Evolutionary conservation across 2,113 vertebrate genomes (phyloP).

Genomic region (Strigops habroptila): DNA sequence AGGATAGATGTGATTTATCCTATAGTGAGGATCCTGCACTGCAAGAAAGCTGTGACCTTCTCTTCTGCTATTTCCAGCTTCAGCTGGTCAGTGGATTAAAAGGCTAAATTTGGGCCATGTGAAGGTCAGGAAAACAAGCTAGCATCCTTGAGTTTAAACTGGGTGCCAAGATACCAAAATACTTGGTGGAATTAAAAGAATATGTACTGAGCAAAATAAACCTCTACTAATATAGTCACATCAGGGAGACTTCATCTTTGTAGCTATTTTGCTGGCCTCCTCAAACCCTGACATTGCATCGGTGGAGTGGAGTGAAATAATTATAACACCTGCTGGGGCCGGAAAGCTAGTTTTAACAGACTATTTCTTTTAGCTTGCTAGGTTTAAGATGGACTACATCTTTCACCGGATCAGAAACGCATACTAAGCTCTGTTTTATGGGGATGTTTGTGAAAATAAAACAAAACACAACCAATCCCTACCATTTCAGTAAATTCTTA

Average conservation of each 20-base stretch:
- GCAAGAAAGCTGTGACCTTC: background rate
- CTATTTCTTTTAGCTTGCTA: background rate
- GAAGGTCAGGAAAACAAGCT: background rate
- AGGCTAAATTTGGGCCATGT: background rate
- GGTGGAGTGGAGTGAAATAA: background rate
- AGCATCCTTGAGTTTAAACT: background rate
- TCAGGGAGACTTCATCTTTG: background rate
- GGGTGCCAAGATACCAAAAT: background rate
- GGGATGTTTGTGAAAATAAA: background rate
- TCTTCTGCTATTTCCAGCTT: slow-evolving; percentile 2
- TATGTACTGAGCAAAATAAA: background rate
- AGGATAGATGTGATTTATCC: background rate
- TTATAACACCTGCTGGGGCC: slow-evolving; percentile 1
- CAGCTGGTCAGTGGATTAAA: background rate
- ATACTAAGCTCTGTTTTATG: background rate
- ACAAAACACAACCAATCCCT: background rate
- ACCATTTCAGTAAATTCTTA: background rate
- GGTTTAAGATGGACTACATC: background rate
- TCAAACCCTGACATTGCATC: background rate
- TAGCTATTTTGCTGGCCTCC: background rate
- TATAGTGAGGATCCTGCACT: background rate
- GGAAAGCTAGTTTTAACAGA: slow-evolving; percentile 2
- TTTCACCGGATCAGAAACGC: background rate
- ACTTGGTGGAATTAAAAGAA: background rate
- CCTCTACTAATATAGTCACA: background rate